Conservation (phyloP, 2,113 vertebrate species). For the Stegastes partitus region DNA sequence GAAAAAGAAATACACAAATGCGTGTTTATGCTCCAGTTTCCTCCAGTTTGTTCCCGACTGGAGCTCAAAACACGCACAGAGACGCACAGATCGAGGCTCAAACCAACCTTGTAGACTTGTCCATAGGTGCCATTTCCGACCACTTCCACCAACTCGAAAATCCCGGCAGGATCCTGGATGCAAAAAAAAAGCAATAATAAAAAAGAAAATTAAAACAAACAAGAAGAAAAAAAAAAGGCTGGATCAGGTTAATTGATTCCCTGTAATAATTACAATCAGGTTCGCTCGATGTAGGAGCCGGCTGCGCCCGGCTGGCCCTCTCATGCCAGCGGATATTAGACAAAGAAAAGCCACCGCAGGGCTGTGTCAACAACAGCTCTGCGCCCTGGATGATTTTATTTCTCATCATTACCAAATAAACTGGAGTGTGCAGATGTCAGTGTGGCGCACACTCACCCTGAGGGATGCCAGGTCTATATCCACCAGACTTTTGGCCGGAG, state of each 20-base stretch:
- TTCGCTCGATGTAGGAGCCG: constrained; percentile 51
- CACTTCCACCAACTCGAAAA: constrained; percentile 92
- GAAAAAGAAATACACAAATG: constrained; percentile 46
- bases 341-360: constrained; percentile 74
- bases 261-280: constrained; percentile 25
- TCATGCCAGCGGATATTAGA: constrained; percentile 69
- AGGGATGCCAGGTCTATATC: constrained; percentile 95
- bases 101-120: constrained; percentile 94
- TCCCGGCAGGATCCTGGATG: constrained; percentile 90
- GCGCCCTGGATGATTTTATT: neutral
- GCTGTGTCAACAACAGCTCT: constrained; percentile 43
- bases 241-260: constrained; percentile 17
- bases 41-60: constrained; percentile 43
- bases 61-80: constrained; percentile 62
- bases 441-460: constrained; percentile 86
- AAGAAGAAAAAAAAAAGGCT: neutral
- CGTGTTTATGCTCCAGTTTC: constrained; percentile 68
- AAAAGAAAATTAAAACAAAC: no score
- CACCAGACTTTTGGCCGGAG: constrained; percentile 96
- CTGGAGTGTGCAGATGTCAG: neutral
- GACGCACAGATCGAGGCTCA: constrained; percentile 36
- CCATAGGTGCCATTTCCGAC: constrained; percentile 93
- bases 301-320: constrained; percentile 70
- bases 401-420: fast-evolving
- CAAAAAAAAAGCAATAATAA: constrained; percentile 11